Evolutionary conservation across 2,113 vertebrate genomes (phyloP).

Genomic region (Hiodon alosoides): DNA sequence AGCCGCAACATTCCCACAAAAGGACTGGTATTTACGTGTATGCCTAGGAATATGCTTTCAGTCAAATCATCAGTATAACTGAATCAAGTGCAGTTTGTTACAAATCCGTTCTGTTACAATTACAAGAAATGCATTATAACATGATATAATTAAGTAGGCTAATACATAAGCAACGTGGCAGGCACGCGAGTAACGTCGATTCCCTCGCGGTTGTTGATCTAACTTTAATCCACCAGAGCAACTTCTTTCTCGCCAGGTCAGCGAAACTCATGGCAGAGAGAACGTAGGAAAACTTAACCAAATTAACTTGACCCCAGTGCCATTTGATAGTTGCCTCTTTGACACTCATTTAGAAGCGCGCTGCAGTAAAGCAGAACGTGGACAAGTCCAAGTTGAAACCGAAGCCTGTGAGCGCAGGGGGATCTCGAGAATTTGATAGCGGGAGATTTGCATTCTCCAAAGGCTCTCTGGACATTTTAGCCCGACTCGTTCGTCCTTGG

Average conservation of each 20-base stretch:
- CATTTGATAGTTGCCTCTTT: conserved; percentile 81
- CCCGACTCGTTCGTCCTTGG: conserved; percentile 74
- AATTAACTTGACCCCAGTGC: conserved; percentile 74
- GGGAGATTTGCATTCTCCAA: conserved; percentile 78
- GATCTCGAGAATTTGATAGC: conserved; percentile 85
- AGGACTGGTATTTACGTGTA: too few species aligned
- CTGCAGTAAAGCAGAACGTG: conserved; percentile 72
- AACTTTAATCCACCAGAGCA: not conserved
- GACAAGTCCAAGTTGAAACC: conserved; percentile 77
- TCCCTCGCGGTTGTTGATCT: not conserved
- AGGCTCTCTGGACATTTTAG: conserved; percentile 85
- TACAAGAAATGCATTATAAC: not conserved
- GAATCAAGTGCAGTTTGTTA: not conserved
- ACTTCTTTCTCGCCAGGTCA: not conserved
- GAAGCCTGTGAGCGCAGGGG: conserved; percentile 65
- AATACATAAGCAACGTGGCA: not conserved
- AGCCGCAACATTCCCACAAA: too few species aligned
- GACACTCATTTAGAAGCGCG: conserved; percentile 78
- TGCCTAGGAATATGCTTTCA: too few species aligned
- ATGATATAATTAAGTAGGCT: not conserved
- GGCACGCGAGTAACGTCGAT: not conserved
- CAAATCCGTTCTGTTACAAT: not conserved
- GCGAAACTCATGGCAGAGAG: not conserved
- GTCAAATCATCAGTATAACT: too few species aligned
- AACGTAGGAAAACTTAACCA: conserved; percentile 55